Evolutionary conservation across 1,140 invertebrate species (phyloP).

Genomic region (Euura saliciscinereae): DNA sequence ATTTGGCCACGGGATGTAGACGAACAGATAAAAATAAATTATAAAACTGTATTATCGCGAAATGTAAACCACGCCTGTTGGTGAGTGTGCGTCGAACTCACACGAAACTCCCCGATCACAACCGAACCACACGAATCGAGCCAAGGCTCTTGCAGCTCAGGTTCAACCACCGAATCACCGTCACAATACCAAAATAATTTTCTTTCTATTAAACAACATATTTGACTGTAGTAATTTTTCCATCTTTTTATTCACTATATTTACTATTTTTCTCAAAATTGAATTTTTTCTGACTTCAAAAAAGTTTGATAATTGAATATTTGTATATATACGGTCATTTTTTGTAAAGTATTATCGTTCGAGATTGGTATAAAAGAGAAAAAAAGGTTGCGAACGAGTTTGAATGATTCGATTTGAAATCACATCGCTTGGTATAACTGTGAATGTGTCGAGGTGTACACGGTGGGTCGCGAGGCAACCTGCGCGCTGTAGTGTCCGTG

Average conservation of each 20-base stretch:
- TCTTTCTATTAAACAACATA: too few relatives aligned
- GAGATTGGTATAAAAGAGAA: neutral
- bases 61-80: constrained; percentile 30
- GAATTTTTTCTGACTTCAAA: too few relatives aligned
- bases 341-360: neutral
- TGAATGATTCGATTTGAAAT: neutral
- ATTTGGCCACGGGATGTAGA: neutral
- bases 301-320: too few relatives aligned
- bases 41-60: constrained; percentile 14
- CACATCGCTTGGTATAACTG: too few relatives aligned
- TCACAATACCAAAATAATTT: too few relatives aligned
- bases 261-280: too few relatives aligned
- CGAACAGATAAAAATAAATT: neutral
- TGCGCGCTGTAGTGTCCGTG: constrained; percentile 39
- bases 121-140: neutral
- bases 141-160: constrained; percentile 1
- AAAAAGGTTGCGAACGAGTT: constrained; percentile 4
- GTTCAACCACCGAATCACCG: neutral
- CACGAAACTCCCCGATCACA: constrained; percentile 20
- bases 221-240: too few relatives aligned
- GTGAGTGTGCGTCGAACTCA: constrained; percentile 22
- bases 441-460: constrained; percentile 6
- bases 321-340: too few relatives aligned
- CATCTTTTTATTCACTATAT: too few relatives aligned
- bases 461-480: constrained; percentile 28